These are phyloP conservation scores for Sebastes variabilis DNA, from an alignment of 2,797 vertebrate genomes.

Conservation along the genomic window DNA sequence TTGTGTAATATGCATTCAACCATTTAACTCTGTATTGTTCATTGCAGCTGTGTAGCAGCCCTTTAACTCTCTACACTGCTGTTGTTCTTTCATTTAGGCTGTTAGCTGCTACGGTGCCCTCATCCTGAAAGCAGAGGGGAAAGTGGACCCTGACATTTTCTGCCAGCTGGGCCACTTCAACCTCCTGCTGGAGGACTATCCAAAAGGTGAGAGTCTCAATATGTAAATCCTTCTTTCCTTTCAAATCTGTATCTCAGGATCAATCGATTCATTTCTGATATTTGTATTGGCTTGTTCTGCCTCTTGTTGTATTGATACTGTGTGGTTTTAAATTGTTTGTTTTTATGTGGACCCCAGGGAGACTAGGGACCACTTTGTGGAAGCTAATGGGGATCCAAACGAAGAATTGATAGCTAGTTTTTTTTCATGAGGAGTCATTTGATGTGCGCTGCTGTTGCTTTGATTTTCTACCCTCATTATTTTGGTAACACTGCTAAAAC, in stretches of 20 bases:
- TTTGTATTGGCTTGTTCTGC: background rate
- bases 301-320: background rate
- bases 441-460: background rate
- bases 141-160: slow-evolving; percentile 97
- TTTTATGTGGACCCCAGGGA: background rate
- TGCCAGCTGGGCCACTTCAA: slow-evolving; percentile 99
- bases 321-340: background rate
- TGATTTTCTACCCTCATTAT: background rate
- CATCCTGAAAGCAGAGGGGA: slow-evolving; percentile 97
- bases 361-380: background rate
- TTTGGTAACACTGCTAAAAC: background rate
- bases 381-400: background rate
- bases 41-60: background rate
- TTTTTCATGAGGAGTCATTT: background rate
- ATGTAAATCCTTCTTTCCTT: background rate
- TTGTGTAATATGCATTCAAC: background rate
- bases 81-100: slow-evolving; percentile 79
- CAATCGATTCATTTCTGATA: background rate
- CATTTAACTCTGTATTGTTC: background rate
- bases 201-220: slow-evolving; percentile 89
- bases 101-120: slow-evolving; percentile 95
- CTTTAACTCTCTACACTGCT: background rate
- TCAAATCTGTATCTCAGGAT: background rate
- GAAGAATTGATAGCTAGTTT: background rate
- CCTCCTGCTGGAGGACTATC: slow-evolving; percentile 98